Base-by-base conservation (phyloP, 2,113 vertebrate genomes). In the Saccopteryx leptura region DNA sequence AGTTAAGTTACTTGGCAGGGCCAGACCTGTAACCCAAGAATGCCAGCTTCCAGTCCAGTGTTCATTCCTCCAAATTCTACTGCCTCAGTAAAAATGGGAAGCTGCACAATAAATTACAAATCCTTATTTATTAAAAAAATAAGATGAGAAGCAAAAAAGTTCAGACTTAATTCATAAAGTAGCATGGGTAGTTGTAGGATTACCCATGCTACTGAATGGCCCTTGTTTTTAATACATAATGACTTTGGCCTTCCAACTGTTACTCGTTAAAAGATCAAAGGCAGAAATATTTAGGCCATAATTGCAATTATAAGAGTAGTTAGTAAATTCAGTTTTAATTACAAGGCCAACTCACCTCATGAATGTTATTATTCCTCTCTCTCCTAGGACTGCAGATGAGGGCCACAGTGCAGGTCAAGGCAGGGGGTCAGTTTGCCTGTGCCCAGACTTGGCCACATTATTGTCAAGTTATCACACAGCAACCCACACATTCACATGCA, bases 281-380 rank as follows among this genome's bases (percentile, higher is more conserved):
- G 1, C 56, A 90, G 6, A 75, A 90, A 95, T 33, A 89, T 97
- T 92, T 74, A 83, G 21, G n/a, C 61, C 93, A 69, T 96, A 97
- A 94, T 95, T 97, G 96, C 7, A 97, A 90, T 93, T 68, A 86
- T 87, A 95, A 88, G 81, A 93, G 88, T 90, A 31, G 19, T 97
- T 85, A 92, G 46, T 88, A 94, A 88, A 88, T 97, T 78, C 87
- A 96, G 86, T 78, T 96, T 83, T 83, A 92, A 96, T 93, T 83
- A 96, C 11, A 92, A 23, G 61, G 97, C 46, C 72, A 93, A 94
- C 54, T 97, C 94, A 87, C 93, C 86, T 84, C 81, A 92, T 84
- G 71, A 80, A 80, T 84, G 54, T 94, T 91, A 98, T 98, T 97
- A 94, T 74, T 89, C 28, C 94, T 76, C 94, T 97, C 39, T 95